A percentile compares a stretch with the other conserved stretches of the same genome.
phyloP scores from a whole-genome alignment of 2,888 invertebrate species.

The Hybos culiciformis region DNA sequence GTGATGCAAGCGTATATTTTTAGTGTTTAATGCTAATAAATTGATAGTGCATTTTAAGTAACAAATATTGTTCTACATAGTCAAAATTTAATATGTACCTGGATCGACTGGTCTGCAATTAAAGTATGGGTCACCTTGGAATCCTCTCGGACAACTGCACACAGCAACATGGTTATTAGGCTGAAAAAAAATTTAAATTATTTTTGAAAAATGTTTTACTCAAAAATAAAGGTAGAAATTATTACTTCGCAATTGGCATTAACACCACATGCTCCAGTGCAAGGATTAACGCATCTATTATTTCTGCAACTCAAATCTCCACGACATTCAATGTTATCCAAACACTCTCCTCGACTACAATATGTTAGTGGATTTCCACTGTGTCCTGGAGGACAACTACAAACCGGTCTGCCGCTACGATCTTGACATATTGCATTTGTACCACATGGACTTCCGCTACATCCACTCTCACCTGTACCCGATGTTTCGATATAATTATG shows the following conservation, averaged over 20 bases:
- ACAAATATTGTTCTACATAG: not conserved
- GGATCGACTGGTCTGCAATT: conserved; percentile 60
- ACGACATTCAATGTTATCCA: conserved; percentile 66
- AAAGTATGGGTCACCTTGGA: conserved; percentile 63
- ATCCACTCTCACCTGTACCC: no score
- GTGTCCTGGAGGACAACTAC: conserved; percentile 65
- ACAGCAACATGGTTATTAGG: conserved; percentile 61
- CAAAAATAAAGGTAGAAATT: not conserved
- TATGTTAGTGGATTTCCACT: conserved; percentile 63
- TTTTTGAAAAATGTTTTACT: not conserved
- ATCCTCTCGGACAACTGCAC: conserved; percentile 64
- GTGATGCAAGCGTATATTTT: no score
- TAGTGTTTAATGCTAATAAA: no score
- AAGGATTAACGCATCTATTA: conserved; percentile 60
- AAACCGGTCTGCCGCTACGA: conserved; percentile 59
- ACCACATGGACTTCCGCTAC: conserved; percentile 50
- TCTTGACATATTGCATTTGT: conserved; percentile 52
- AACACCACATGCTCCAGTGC: conserved; percentile 57
- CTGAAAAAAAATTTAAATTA: conserved; percentile 20
- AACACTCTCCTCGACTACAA: conserved; percentile 61
- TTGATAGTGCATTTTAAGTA: not conserved
- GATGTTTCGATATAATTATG: no score
- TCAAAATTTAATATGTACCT: conserved; percentile 40
- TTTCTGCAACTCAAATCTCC: conserved; percentile 56
- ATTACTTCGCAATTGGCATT: conserved; percentile 63